Conservation (phyloP, 2,888 invertebrate species). For the Drosophila basisetae region DNA sequence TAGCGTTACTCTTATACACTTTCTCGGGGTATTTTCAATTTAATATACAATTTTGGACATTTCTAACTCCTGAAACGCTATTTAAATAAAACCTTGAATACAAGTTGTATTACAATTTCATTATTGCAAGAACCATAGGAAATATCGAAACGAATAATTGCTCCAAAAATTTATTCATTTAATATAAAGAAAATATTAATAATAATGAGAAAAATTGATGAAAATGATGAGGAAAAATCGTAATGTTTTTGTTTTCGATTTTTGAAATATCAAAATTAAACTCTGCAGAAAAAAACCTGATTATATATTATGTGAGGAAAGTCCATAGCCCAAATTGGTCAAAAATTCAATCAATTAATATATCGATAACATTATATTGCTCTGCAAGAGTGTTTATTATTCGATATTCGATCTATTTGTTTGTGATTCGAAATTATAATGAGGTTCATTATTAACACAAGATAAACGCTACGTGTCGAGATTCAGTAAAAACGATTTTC, state of each 20-base stretch:
- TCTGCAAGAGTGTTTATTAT: slow-evolving; percentile 7
- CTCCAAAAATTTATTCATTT: not conserved
- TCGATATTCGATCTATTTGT: not conserved
- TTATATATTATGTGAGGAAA: no score
- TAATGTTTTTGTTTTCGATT: not conserved
- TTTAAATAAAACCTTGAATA: not conserved
- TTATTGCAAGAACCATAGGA: not conserved
- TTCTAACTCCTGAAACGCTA: not conserved
- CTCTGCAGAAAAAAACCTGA: fast-evolving
- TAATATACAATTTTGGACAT: not conserved
- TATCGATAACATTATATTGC: not conserved
- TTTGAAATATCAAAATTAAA: not conserved
- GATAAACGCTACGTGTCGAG: slow-evolving; percentile 66
- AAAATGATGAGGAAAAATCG: not conserved
- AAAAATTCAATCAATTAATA: not conserved
- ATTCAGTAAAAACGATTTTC: slow-evolving; percentile 29
- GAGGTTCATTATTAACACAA: slow-evolving; percentile 68
- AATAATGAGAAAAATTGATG: not conserved
- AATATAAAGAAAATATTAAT: not conserved
- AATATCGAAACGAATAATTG: not conserved
- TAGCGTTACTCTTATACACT: slow-evolving; percentile 7
- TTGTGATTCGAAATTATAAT: slow-evolving; percentile 66
- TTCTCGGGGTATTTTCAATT: not conserved
- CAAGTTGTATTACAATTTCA: not conserved
- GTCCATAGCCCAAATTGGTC: no score